phyloP scores from a whole-genome alignment of 2,797 vertebrate species.

The Perodicticus potto region DNA sequence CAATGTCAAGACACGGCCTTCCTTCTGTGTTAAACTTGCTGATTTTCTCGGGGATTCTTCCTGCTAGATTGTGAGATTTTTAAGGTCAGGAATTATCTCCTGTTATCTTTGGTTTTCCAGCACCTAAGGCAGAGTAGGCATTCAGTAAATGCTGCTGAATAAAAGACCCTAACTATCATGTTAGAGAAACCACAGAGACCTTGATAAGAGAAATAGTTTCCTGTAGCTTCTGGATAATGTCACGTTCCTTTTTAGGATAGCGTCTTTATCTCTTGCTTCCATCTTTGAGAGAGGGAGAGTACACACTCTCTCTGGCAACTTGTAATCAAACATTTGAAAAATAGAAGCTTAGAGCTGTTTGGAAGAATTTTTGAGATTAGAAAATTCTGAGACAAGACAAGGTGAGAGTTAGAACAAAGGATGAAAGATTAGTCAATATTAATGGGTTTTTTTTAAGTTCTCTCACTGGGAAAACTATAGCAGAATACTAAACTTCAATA shows the following conservation, averaged over 20 bases:
- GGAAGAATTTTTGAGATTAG: constrained; percentile 56
- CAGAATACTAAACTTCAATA: constrained; percentile 46
- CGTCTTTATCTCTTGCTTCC: constrained; percentile 33
- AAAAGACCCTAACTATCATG: neutral
- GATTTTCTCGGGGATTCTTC: neutral
- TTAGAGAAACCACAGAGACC: neutral
- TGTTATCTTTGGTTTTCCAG: neutral
- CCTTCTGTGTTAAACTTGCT: neutral
- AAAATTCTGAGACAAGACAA: constrained; percentile 29
- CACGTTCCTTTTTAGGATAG: neutral
- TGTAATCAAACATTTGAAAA: constrained; percentile 70
- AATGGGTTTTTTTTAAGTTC: neutral
- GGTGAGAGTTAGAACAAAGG: constrained; percentile 50
- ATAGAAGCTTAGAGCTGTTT: constrained; percentile 17
- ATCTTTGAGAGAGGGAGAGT: neutral
- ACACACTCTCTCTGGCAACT: neutral
- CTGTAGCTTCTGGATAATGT: neutral
- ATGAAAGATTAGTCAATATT: constrained; percentile 42
- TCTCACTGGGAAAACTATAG: constrained; percentile 54
- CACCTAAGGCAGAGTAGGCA: neutral
- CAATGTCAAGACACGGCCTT: neutral
- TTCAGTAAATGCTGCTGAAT: neutral
- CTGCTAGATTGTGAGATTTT: neutral
- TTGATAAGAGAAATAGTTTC: constrained; percentile 39
- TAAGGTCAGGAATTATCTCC: neutral